These are phyloP conservation scores for Rhinolophus sinicus DNA, from an alignment of 2,113 vertebrate genomes.

Conservation along the genomic window DNA sequence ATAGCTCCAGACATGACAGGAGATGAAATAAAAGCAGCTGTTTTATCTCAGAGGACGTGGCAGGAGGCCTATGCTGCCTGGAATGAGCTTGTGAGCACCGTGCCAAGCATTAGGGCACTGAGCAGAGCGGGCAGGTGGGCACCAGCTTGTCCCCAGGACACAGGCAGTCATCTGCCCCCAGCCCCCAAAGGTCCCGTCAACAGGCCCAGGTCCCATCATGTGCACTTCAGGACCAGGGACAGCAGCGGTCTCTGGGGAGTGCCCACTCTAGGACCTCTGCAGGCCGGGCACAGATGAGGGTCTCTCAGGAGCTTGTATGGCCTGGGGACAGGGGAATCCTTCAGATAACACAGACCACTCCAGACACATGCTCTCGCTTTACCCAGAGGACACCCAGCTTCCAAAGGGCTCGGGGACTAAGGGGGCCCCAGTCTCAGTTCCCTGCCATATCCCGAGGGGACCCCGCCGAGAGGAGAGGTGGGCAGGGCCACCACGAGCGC, in stretches of 20 bases:
- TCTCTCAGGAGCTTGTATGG: fast-evolving
- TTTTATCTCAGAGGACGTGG: background rate
- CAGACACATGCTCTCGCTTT: fast-evolving
- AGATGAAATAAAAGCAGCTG: background rate
- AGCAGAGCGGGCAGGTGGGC: background rate
- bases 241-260: fast-evolving
- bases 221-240: conserved; percentile 33
- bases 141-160: background rate
- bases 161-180: background rate
- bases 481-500: fast-evolving
- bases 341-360: fast-evolving
- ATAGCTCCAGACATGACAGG: fast-evolving
- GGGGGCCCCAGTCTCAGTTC: background rate
- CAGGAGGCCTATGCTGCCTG: no score
- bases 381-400: fast-evolving
- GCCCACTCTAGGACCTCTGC: fast-evolving
- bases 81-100: background rate
- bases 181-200: background rate
- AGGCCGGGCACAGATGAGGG: fast-evolving
- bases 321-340: no score
- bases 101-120: fast-evolving
- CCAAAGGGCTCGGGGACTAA: background rate
- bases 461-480: fast-evolving
- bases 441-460: fast-evolving
- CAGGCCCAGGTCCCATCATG: background rate